phyloP scores from a whole-genome alignment of 1,140 invertebrate species.

The Apocrypta bakeri region DNA sequence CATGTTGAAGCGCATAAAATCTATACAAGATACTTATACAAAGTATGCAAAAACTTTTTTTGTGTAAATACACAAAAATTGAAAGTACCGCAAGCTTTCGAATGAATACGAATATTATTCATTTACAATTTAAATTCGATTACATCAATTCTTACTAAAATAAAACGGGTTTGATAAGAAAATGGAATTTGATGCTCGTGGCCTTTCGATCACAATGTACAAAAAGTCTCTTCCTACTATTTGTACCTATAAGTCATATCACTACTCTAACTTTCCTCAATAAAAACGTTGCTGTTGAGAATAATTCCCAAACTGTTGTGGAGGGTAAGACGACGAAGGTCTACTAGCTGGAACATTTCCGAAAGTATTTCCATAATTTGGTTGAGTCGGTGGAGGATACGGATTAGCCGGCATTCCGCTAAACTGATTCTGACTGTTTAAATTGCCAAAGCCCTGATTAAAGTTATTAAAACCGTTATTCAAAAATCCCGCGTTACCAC shows the following conservation, averaged over 20 bases:
- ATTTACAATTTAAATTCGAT: constrained; percentile 11
- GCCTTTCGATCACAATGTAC: constrained; percentile 4
- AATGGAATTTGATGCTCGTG: constrained; percentile 22
- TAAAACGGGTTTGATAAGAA: constrained; percentile 20
- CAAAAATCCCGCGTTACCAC: constrained; percentile 60
- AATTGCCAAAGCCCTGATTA: constrained; percentile 60
- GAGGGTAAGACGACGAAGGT: constrained; percentile 60
- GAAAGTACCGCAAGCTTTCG: background rate
- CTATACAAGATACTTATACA: constrained; percentile 23
- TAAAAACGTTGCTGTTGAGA: constrained; percentile 66
- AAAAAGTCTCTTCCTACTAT: background rate
- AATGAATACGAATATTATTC: constrained; percentile 17
- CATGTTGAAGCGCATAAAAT: constrained; percentile 35
- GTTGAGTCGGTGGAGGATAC: constrained; percentile 54
- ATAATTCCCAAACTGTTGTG: constrained; percentile 67
- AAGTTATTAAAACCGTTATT: constrained; percentile 67
- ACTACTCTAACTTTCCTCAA: constrained; percentile 48
- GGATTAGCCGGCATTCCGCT: constrained; percentile 55
- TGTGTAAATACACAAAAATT: constrained; percentile 30
- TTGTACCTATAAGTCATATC: constrained; percentile 8
- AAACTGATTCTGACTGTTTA: constrained; percentile 58
- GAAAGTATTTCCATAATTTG: constrained; percentile 59
- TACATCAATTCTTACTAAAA: background rate
- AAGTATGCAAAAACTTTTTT: constrained; percentile 19
- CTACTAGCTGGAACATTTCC: constrained; percentile 40